Evolutionary conservation across 2,113 vertebrate species (phyloP).

Genomic region (Piliocolobus tephrosceles): DNA sequence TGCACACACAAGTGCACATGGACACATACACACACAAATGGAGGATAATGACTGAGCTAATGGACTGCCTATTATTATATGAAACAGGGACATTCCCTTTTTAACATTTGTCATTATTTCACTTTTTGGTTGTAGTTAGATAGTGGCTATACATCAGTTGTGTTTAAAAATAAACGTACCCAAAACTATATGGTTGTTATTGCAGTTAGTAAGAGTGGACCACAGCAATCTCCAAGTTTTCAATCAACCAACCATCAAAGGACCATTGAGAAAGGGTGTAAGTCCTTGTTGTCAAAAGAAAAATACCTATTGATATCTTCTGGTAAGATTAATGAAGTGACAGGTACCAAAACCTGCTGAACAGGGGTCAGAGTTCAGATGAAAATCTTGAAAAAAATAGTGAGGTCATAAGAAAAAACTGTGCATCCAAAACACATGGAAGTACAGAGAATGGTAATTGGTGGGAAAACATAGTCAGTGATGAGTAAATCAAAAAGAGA

Average conservation of each 20-base stretch:
- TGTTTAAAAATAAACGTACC: conserved; percentile 10
- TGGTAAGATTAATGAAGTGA: not conserved
- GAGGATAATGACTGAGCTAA: not conserved
- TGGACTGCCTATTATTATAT: not conserved
- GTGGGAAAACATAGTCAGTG: not conserved
- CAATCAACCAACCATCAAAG: not conserved
- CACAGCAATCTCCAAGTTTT: not conserved
- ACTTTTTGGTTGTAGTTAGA: not conserved
- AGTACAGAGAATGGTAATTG: not conserved
- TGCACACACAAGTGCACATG: fast-evolving
- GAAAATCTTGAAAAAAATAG: conserved; percentile 34
- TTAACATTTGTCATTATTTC: not conserved
- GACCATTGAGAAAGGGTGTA: not conserved
- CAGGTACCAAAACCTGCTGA: not conserved
- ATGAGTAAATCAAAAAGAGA: not conserved
- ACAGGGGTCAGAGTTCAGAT: not conserved
- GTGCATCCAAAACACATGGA: not conserved
- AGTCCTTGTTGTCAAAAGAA: not conserved
- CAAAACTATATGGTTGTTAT: not conserved
- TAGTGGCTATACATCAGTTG: not conserved
- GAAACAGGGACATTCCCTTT: not conserved
- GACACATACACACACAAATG: not conserved
- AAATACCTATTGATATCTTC: not conserved
- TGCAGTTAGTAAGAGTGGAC: not conserved
- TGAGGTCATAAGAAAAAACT: not conserved